A percentile compares a stretch with the other conserved stretches of the same genome.
These are phyloP conservation scores for Petromus typicus DNA, from an alignment of 2,113 vertebrate species.

Conservation along the genomic window DNA sequence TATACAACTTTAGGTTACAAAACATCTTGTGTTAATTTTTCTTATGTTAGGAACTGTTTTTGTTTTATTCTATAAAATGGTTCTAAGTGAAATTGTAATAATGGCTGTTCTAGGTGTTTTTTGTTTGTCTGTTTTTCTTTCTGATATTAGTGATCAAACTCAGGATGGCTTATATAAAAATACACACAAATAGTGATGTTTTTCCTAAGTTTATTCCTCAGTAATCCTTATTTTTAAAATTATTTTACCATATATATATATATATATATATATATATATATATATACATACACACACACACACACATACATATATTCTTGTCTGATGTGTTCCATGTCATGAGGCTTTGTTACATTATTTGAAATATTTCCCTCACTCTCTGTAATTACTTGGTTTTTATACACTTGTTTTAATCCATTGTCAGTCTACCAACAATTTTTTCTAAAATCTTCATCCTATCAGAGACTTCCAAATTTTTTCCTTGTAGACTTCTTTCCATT, in stretches of 20 bases:
- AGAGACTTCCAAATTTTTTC: not conserved
- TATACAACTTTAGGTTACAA: not conserved
- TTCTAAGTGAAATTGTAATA: not conserved
- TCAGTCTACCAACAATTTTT: not conserved
- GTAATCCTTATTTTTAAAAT: not conserved
- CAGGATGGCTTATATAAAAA: not conserved
- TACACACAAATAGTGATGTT: not conserved
- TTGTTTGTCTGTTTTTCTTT: too few species aligned
- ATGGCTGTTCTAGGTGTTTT: not conserved
- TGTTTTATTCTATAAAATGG: not conserved
- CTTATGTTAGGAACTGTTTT: not conserved
- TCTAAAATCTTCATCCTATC: not conserved
- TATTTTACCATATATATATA: not conserved
- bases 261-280: not conserved
- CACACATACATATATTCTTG: too few species aligned
- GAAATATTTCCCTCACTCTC: too few species aligned
- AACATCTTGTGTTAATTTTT: not conserved
- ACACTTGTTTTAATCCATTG: not conserved
- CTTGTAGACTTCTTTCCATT: not conserved
- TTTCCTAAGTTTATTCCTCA: not conserved
- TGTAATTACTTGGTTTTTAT: not conserved
- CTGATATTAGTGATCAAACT: too few species aligned
- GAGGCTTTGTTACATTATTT: too few species aligned
- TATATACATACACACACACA: too few species aligned
- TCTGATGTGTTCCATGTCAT: too few species aligned